Base-by-base conservation (phyloP, 2,888 invertebrate genomes). In the Melieria omissa region DNA sequence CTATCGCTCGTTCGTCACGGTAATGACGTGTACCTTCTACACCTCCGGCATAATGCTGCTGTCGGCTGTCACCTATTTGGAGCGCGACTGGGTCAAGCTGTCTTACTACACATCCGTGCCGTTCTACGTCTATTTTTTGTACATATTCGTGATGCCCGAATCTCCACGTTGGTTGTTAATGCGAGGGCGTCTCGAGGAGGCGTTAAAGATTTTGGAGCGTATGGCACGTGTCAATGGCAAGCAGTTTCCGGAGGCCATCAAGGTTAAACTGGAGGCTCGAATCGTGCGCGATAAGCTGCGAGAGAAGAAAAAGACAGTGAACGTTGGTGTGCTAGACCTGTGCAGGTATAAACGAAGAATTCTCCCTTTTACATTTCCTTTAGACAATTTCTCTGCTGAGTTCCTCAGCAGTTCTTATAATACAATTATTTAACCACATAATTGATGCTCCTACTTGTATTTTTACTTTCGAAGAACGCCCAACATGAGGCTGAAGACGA, bases 151-250 rank as follows among this genome's bases (percentile, higher is more conserved):
- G 76, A 89, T 97, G 81, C 97, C 96, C 0, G 97, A 97, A 87
- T 96, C 96, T 7, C 96, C 96, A 1, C 89, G 97, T 78, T 97
- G 97, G 96, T 88, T 96, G n/a, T 86, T 96, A 42, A 93, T 95
- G 83, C 92, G 92, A 82, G 95, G 94, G 12, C 89, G 92, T 73
- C 89, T 95, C 49, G 93, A 93, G 82, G 95, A 96, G 87, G 96
- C 96, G 0, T 91, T 93, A 72, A 90, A 90, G 74, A 92, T 96
- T 75, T 85, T 97, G 5, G 92, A 93, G 88, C 90, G 89, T 14
- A 90, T 96, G 80, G 96, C 96, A 3, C 90, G 88, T 80, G 89
- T 93, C 0, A 97, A 97, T 83, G 91, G 92, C 0, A 93, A 93
- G 80, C 89, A 92, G 77, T 86, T 95, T 72, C 95, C 95, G 0